Base-by-base conservation (phyloP, 2,888 invertebrate species). In the Geotrupes spiniger region DNA sequence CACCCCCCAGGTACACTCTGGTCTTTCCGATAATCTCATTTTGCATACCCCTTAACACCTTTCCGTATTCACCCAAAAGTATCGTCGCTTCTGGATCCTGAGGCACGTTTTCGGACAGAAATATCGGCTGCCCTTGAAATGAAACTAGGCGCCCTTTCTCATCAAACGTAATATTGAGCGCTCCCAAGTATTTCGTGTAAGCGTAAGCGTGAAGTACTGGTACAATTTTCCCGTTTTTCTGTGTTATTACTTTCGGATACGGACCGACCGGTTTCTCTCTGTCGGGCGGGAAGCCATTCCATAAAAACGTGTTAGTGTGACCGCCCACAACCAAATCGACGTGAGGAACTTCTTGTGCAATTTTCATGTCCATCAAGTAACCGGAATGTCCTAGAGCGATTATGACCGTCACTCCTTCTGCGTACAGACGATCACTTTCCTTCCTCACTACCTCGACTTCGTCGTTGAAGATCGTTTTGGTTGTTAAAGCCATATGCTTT, bases 351-450 rank as follows among this genome's bases (percentile, higher is more conserved):
- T 84, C 75, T 42, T 70, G 69, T 0, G 92, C 94, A 52, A 95
- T 89, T 65, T 81, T 76, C 65, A 83, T 75, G 66, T 95, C 95
- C 57, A 79, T 80, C 1, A 75, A 75, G 64, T 82, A 92, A 0
- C 94, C 94, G 1, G 92, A 89, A 74, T 95, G 94, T 0, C 95
- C 94, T 17, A 95, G 71, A 0, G 89, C 93, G 52, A 95, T 89
- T 9, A 94, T 81, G 40, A 92, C 89, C 11, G 87, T 81, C 0
- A 91, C 76, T 0, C 85, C 78, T 54, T 87, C 70, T 2, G 74
- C 60, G 68, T 80, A 80, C 15, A 48, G 38, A 4, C 9, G 27
- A 16, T 16, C 12, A 10, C 25, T 36, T 42, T 48, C 48, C 15
- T 28, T 15, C 10, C 17, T 10, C 4, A 48, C 12, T 2, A 42